Conservation (phyloP, 2,113 vertebrate species). For the Fukomys damarensis region DNA sequence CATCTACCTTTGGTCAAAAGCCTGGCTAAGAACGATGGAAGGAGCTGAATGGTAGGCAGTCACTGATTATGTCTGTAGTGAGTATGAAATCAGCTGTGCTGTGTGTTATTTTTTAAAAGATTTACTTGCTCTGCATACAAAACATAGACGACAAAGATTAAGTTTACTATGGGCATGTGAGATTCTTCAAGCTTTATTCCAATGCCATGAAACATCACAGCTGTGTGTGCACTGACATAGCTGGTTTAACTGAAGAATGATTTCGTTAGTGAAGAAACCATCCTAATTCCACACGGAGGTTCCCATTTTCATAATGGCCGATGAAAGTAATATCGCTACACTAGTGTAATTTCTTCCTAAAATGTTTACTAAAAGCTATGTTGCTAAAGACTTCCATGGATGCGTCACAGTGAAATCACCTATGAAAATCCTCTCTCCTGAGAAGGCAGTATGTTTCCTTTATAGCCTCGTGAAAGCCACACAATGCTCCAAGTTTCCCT, state of each 20-base stretch:
- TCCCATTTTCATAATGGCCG: constrained; percentile 52
- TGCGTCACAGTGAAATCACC: background rate
- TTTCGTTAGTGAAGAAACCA: constrained; percentile 39
- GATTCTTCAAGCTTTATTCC: background rate
- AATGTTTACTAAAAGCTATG: constrained; percentile 30
- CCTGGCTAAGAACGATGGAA: background rate
- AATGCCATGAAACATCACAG: background rate
- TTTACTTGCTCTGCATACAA: background rate
- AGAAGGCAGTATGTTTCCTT: background rate
- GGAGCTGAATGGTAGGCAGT: background rate
- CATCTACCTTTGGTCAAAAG: constrained; percentile 17
- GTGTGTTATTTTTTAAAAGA: background rate
- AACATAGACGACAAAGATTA: constrained; percentile 18
- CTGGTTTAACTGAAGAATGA: background rate
- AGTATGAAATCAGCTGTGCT: background rate
- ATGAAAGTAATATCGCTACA: background rate
- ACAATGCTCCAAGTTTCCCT: background rate
- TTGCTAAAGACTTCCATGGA: constrained; percentile 4
- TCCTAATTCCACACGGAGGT: background rate
- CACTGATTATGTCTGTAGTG: background rate
- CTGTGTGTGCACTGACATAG: background rate
- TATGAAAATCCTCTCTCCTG: constrained; percentile 10
- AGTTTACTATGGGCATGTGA: background rate
- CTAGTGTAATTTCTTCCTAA: background rate
- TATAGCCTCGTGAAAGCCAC: background rate